Conservation (phyloP, 2,797 vertebrate species). For the Gobio occitaniae region DNA sequence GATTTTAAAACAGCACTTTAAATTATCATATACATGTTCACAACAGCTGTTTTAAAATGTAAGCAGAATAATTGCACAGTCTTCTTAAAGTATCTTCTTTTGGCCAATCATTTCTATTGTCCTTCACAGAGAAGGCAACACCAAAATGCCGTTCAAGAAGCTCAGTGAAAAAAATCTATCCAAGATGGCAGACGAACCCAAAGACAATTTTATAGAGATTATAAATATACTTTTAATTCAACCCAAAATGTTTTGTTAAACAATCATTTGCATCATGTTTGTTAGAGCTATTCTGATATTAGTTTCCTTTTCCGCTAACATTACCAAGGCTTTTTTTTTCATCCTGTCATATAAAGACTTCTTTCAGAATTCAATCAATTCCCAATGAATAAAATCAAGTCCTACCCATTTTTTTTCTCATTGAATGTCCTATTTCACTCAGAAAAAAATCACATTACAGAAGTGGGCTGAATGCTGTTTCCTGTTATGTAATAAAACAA, state of each 20-base stretch:
- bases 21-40: background rate
- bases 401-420: background rate
- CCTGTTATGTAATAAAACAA: conserved; percentile 14
- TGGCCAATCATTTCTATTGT: background rate
- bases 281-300: background rate
- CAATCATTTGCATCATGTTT: background rate
- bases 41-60: background rate
- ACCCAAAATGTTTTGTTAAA: background rate
- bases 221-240: background rate
- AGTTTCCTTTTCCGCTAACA: background rate
- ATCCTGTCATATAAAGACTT: background rate
- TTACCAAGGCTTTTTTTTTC: background rate
- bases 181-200: background rate
- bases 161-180: background rate
- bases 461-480: background rate
- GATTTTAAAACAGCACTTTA: background rate
- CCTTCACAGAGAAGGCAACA: background rate
- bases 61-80: background rate
- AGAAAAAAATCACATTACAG: background rate
- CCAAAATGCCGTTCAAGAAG: background rate
- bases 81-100: background rate
- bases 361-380: conserved; percentile 5
- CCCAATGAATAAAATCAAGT: background rate
- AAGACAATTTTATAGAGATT: background rate
- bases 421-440: background rate